Evolutionary conservation across 2,888 invertebrate species (phyloP).

Genomic region (Seira sanloemensis): DNA sequence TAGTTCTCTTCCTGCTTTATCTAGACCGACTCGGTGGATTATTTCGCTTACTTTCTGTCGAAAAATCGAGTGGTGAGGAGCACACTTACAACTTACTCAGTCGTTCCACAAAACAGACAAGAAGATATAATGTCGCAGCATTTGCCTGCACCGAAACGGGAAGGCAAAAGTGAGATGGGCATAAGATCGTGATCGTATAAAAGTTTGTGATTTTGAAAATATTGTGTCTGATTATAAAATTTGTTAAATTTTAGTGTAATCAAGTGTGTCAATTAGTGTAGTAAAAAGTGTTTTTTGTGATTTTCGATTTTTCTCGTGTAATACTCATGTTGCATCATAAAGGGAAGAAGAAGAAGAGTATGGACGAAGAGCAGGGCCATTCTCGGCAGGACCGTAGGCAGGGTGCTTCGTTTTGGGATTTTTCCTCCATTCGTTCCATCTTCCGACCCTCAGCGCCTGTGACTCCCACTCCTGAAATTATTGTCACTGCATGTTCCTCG

Average conservation of each 20-base stretch:
- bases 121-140: too few relatives aligned
- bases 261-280: too few relatives aligned
- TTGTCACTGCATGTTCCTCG: slow-evolving; percentile 50
- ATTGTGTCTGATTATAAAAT: too few relatives aligned
- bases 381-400: background rate
- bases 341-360: slow-evolving; percentile 5
- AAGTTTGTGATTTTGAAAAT: too few relatives aligned
- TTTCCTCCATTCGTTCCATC: slow-evolving; percentile 38
- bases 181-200: background rate
- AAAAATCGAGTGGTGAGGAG: background rate
- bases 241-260: too few relatives aligned
- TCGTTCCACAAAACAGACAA: background rate
- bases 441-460: slow-evolving; percentile 31
- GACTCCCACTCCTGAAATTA: slow-evolving; percentile 48
- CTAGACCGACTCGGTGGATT: slow-evolving; percentile 1
- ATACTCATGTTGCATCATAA: slow-evolving; percentile 6
- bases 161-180: background rate
- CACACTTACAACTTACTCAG: background rate
- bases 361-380: slow-evolving; percentile 52
- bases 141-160: too few relatives aligned
- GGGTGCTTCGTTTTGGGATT: slow-evolving; percentile 40
- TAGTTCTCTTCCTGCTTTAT: background rate
- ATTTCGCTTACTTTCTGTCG: background rate
- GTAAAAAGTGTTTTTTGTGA: background rate
- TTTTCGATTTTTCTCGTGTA: background rate